These are phyloP conservation scores for Holacanthella duospinosa DNA, from an alignment of 2,888 invertebrate species.

Conservation along the genomic window DNA sequence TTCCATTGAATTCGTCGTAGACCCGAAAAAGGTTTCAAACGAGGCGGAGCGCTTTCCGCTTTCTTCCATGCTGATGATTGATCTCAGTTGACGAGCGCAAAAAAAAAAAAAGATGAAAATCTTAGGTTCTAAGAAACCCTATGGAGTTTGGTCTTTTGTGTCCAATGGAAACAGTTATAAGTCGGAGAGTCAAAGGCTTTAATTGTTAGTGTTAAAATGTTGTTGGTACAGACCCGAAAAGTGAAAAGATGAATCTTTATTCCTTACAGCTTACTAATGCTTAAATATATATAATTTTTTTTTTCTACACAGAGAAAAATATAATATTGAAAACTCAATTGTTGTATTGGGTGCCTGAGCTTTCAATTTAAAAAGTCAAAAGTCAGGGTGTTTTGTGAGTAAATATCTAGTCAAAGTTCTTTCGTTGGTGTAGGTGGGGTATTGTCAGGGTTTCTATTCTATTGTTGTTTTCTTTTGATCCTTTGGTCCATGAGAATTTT, in stretches of 20 bases:
- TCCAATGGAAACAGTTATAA: background rate
- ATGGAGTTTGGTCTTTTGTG: background rate
- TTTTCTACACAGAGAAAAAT: too few species aligned
- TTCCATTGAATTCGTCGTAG: background rate
- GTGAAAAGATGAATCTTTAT: background rate
- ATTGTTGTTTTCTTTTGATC: background rate
- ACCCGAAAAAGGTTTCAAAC: background rate
- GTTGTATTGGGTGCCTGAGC: background rate
- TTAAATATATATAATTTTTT: too few species aligned
- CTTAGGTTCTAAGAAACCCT: background rate
- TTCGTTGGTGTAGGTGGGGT: background rate
- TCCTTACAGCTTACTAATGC: too few species aligned
- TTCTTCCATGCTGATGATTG: background rate
- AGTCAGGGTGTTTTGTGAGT: background rate
- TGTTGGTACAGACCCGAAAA: background rate
- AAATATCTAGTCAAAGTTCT: background rate
- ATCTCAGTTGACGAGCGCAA: constrained; percentile 1
- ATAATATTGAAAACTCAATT: too few species aligned
- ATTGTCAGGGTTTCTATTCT: background rate
- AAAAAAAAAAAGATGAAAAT: background rate
- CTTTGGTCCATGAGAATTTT: background rate
- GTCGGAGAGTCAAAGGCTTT: constrained; percentile 2
- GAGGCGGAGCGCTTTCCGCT: background rate
- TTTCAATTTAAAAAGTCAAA: background rate
- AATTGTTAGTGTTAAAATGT: constrained; percentile 1